A percentile compares a stretch with the other conserved stretches of the same genome.
These are phyloP conservation scores for Nymphalis urticae DNA, from an alignment of 2,888 invertebrate species.

Conservation along the genomic window DNA sequence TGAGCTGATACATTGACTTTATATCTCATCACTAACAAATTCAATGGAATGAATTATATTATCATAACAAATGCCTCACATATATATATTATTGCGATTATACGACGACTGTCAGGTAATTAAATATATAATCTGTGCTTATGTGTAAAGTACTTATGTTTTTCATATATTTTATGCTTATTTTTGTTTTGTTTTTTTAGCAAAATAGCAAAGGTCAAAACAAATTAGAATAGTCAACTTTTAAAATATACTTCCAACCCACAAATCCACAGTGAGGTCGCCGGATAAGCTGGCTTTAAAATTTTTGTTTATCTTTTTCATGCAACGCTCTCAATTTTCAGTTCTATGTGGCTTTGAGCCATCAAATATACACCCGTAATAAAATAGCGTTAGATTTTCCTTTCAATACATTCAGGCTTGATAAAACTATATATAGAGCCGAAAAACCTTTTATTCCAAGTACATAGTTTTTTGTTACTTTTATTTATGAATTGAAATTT, in stretches of 20 bases:
- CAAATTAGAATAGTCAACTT: slow-evolving; percentile 22
- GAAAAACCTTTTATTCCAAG: slow-evolving; percentile 10
- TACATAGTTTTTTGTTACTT: background rate
- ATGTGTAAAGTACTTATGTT: too few relatives aligned
- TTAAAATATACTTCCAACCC: slow-evolving; percentile 14
- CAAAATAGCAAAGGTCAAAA: background rate
- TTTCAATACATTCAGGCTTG: slow-evolving; percentile 4
- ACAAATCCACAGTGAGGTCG: slow-evolving; percentile 15
- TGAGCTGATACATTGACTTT: too few relatives aligned
- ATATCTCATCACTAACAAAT: too few relatives aligned
- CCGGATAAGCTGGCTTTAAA: slow-evolving; percentile 31
- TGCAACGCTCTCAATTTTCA: slow-evolving; percentile 14
- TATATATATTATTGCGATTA: too few relatives aligned
- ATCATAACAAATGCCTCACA: too few relatives aligned
- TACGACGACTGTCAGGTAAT: too few relatives aligned
- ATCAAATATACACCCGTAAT: slow-evolving; percentile 7
- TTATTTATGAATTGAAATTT: background rate
- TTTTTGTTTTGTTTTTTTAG: background rate
- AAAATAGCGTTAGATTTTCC: slow-evolving; percentile 3
- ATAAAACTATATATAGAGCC: slow-evolving; percentile 3
- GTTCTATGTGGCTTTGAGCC: slow-evolving; percentile 21
- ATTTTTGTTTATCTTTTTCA: slow-evolving; percentile 36
- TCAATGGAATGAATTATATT: too few relatives aligned
- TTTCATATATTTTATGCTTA: too few relatives aligned
- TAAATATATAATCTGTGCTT: too few relatives aligned